Evolutionary conservation across 2,797 vertebrate species (phyloP), one percentile per base, ranked within the genome.

Genomic region (Darevskia mixta): DNA sequence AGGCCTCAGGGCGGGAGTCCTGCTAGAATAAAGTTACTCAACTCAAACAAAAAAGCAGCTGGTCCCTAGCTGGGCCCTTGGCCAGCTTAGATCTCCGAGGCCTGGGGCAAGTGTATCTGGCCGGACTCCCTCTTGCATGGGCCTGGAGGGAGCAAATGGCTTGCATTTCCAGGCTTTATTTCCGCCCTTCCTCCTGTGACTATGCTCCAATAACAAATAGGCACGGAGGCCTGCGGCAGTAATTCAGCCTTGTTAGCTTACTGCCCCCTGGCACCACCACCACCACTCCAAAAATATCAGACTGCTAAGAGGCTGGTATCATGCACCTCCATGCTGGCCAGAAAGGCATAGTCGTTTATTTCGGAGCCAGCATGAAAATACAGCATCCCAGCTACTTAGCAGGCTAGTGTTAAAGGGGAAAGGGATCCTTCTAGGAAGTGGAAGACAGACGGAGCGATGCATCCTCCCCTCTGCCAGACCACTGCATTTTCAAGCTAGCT

Each of bases 151-250:
- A 76, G 84, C 87, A 86, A 41, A 55, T 87, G 43, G 35, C 0
- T 0, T 76, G 2, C 85, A 11, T 91, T 94, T 83, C 89, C 87
- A 83, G 9, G 58, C 15, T 61, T 61, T 23, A 1, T 61, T 61
- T 61, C 23, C 15, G 0, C 35, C 35, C 72, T 23, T 41, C 64
- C 91, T 92, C 89, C 78, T 90, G 83, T 79, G 64, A 83, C 69
- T 92, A 25, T 82, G 66, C 79, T 94, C 85, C 91, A 92, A 76
- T 91, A 93, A 90, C 92, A 90, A 6, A 5, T 72, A 35, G 88
- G 80, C 90, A 90, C 45, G 29, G 49, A 67, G 15, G 72, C 45
- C 66, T 38, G 49, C 29, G 25, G 17, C 41, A 69, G 38, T 32
- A 35, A 45, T 25, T 38, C 75, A 69, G n/a, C 41, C 23, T 29